Base-by-base conservation (phyloP, 92 coral and sea anemone species). In the Bergia puertoricense region DNA sequence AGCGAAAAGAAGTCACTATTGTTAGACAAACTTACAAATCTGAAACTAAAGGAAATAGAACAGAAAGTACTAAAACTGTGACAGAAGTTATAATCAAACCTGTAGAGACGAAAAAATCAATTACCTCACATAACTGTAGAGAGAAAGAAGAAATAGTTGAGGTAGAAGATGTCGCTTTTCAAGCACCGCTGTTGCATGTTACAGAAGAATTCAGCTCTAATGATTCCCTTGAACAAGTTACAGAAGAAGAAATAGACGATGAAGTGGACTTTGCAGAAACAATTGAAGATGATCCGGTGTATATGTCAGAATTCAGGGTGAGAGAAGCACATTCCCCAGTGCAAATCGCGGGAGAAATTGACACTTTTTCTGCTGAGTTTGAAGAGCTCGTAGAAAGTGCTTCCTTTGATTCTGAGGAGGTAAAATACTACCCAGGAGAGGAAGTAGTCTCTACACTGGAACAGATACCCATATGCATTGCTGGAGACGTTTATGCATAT, bases 281-380 rank as follows among this genome's bases (percentile, higher is more conserved):
- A 10, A 67, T 86, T 51, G 90, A 90, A 68, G 83, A 74, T 46
- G 88, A 85, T 82, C 30, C 59, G 48, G 76, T 69, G 23, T 75
- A 42, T 38, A 87, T 88, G 56, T 68, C 86, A 50, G 73, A 78
- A 39, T 89, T 82, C 23, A 56, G 86, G 42, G 83, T 75, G 0
- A 87, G 79, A 48, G 57, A 57, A 3, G 88, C 91, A 22, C 86
- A 86, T 54, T 88, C 93, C 16, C 88, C 78, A 5, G 66, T 68
- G 54, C 81, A 91, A 69, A 68, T 82, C 14, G 93, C 88, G n/a
- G 85, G 81, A 10, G 91, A 88, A 83, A 77, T 82, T 54, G 81
- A 40, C 22, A 38, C 74, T 13, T 54, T 16, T 77, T 86, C 81
- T n/a, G 50, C 75, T 41, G 87, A 84, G 79, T 79, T 72, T 39